Conservation (phyloP, 2,797 vertebrate genomes). For the Siniperca undulata region DNA sequence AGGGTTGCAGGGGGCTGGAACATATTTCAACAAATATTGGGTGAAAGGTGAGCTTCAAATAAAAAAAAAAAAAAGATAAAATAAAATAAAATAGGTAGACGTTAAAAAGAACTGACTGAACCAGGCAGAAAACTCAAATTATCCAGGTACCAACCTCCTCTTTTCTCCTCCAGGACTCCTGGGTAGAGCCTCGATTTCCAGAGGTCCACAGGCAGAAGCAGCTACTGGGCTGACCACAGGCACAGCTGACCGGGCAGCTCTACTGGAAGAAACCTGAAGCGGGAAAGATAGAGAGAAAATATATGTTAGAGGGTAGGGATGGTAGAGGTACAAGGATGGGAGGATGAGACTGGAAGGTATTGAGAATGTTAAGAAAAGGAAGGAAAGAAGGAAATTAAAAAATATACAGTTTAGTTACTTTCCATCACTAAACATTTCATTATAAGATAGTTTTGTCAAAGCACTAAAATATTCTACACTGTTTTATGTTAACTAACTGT, state of each 20-base stretch:
- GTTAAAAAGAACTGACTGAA: neutral
- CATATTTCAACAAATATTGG: neutral
- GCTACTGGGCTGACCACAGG: conserved; percentile 81
- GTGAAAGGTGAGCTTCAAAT: neutral
- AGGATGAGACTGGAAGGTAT: neutral
- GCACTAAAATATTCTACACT: neutral
- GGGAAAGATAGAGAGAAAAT: neutral
- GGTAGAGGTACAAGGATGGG: neutral
- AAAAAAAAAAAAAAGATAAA: neutral
- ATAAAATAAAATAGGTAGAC: neutral
- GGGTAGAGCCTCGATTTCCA: conserved; percentile 92
- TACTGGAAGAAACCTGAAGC: conserved; percentile 80
- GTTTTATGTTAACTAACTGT: neutral
- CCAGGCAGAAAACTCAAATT: neutral
- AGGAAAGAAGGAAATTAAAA: neutral
- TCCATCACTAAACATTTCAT: neutral
- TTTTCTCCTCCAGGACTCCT: conserved; percentile 90
- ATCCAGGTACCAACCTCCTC: conserved; percentile 87
- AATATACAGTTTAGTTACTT: neutral
- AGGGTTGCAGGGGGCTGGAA: neutral
- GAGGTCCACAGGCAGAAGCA: conserved; percentile 84
- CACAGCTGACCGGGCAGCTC: conserved; percentile 79
- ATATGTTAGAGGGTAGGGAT: neutral
- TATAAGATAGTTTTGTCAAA: neutral
- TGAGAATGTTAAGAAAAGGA: neutral